Evolutionary conservation across 2,797 vertebrate species (phyloP).

Genomic region (Brachyalestes nurse): DNA sequence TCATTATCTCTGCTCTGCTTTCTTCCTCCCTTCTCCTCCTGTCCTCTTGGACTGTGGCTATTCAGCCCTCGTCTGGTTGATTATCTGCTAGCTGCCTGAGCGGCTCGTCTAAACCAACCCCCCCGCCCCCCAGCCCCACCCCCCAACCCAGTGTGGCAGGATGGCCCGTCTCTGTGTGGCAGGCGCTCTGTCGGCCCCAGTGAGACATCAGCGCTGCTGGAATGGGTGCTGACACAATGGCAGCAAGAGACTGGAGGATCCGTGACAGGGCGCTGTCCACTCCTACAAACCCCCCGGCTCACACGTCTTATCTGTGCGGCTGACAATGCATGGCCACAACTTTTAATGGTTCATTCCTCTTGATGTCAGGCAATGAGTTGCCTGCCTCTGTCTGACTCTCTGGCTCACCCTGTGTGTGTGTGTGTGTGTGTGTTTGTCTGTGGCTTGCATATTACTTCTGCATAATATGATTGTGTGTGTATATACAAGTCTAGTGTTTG

Average conservation of each 20-base stretch:
- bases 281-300: constrained; percentile 43
- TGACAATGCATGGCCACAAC: constrained; percentile 54
- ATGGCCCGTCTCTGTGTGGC: constrained; percentile 10
- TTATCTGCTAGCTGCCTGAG: constrained; percentile 53
- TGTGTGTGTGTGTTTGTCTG: constrained; percentile 30
- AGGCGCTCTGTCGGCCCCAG: constrained; percentile 48
- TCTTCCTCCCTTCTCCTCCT: constrained; percentile 37
- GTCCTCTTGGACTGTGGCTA: constrained; percentile 38
- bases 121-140: neutral
- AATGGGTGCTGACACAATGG: constrained; percentile 56
- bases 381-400: constrained; percentile 1
- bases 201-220: constrained; percentile 54
- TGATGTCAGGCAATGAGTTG: constrained; percentile 53
- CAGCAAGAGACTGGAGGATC: constrained; percentile 44
- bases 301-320: constrained; percentile 43
- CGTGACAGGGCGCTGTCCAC: constrained; percentile 53
- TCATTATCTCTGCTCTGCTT: constrained; percentile 48
- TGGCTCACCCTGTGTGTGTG: neutral
- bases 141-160: neutral
- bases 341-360: constrained; percentile 61
- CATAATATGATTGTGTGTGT: constrained; percentile 32
- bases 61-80: constrained; percentile 49
- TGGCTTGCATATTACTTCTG: constrained; percentile 17
- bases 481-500: constrained; percentile 17
- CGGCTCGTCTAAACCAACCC: neutral